Evolutionary conservation across 2,797 vertebrate species (phyloP), one percentile per base, ranked within the genome.

Genomic region (Hoplostethus atlanticus): DNA sequence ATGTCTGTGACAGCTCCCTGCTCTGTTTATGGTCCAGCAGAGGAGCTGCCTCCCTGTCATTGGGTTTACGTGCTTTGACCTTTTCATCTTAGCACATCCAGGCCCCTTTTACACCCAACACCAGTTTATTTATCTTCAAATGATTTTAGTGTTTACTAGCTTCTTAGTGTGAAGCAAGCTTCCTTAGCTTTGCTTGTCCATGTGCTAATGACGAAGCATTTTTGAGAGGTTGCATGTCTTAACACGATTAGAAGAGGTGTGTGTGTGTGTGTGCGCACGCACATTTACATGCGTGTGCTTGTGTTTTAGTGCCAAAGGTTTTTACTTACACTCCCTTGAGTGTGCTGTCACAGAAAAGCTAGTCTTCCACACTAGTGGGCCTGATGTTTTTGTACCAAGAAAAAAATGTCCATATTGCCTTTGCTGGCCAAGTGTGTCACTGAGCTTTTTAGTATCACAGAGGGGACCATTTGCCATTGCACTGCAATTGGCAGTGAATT

Each of bases 351-450:
- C 31, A 59, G 68, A 76, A 65, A 85, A 76, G 77, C 70, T 8
- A 60, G 62, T 87, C 76, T 86, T 87, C 78, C 81, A 83, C 81
- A 60, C 78, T 56, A 69, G 58, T 80, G 77, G 60, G 34, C 84
- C 64, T 46, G 58, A 77, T 82, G 52, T 64, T 68, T 85, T 86
- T 77, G 62, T 61, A 44, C 53, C 30, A 31, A 58, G 47, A 21
- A 71, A 53, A 67, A 63, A 56, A 1, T 40, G 66, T 42, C 38
- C 30, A 13, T 59, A 52, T 64, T 71, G 61, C 58, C 68, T 53
- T 38, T 34, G 17, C 36, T 51, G 40, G 81, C 83, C 86, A 90
- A 88, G 73, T 90, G 81, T 88, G 84, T 86, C 86, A 80, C 79
- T 86, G 83, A 88, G 87, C 83, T 82, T 86, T 85, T 69, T 46